Conservation (phyloP, 1,140 invertebrate species). For the Drosophila parabipectinata region DNA sequence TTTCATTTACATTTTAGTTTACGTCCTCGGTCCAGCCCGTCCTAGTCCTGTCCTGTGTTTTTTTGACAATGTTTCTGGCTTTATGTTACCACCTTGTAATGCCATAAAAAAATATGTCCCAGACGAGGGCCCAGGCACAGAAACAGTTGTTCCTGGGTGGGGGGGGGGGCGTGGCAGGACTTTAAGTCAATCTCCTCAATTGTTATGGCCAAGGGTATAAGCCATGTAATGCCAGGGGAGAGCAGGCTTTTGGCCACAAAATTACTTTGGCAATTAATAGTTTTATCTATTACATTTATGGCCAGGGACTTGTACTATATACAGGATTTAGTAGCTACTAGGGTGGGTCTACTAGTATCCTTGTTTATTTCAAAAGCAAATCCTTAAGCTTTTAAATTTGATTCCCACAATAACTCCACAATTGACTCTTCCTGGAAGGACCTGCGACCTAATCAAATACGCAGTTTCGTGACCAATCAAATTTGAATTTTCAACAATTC, state of each 20-base stretch:
- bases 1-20: conserved; percentile 77
- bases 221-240: not conserved
- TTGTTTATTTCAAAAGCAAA: not conserved
- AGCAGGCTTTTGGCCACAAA: not conserved
- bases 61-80: conserved; percentile 44
- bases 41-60: not conserved
- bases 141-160: not conserved
- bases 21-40: conserved; percentile 38
- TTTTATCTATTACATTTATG: not conserved
- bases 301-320: too few species aligned
- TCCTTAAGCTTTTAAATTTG: not conserved
- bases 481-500: not conserved
- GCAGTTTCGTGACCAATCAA: not conserved
- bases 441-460: not conserved
- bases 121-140: not conserved
- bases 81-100: conserved; percentile 71
- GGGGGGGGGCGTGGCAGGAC: not conserved
- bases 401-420: not conserved
- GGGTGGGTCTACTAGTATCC: not conserved
- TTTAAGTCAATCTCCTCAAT: conserved; percentile 16
- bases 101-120: conserved; percentile 61
- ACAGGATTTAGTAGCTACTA: too few species aligned
- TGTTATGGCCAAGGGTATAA: conserved; percentile 13
- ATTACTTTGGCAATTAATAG: conserved; percentile 1
- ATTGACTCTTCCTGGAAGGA: not conserved